Evolutionary conservation across 2,113 vertebrate species (phyloP).

Genomic region (Aegithalos caudatus): DNA sequence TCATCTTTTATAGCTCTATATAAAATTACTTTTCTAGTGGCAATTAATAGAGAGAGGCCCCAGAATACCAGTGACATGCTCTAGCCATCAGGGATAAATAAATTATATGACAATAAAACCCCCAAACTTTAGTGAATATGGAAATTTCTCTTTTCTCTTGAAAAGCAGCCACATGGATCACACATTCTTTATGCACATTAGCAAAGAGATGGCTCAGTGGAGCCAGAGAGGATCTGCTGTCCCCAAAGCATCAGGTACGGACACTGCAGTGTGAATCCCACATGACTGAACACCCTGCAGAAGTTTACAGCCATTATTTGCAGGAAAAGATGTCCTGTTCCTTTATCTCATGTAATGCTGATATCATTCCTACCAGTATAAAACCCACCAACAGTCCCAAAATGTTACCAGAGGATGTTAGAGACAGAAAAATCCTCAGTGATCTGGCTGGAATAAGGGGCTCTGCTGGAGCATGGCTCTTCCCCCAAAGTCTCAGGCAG

Average conservation of each 20-base stretch:
- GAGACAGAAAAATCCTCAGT: not conserved
- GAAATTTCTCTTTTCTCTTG: not conserved
- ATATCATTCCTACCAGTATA: not conserved
- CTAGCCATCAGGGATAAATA: not conserved
- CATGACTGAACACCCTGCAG: not conserved
- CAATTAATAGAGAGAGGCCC: conserved; percentile 22
- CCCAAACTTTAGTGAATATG: not conserved
- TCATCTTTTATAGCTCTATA: not conserved
- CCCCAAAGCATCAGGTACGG: not conserved
- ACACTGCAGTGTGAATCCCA: not conserved
- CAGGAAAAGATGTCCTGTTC: not conserved
- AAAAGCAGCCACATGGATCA: not conserved
- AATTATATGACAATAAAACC: not conserved
- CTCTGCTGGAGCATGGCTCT: not conserved
- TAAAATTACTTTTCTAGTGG: conserved; percentile 1
- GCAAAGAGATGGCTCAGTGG: not conserved
- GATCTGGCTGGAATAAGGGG: not conserved
- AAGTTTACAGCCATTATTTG: not conserved
- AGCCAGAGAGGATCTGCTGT: not conserved
- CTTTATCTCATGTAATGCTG: not conserved
- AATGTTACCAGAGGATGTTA: not conserved
- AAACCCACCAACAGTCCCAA: not conserved
- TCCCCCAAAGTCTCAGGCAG: conserved; percentile 16
- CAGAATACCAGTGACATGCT: not conserved
- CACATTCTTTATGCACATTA: not conserved